Evolutionary conservation across 2,113 vertebrate species (phyloP), one percentile per base, ranked within the genome.

Genomic region (Myotis lucifugus): DNA sequence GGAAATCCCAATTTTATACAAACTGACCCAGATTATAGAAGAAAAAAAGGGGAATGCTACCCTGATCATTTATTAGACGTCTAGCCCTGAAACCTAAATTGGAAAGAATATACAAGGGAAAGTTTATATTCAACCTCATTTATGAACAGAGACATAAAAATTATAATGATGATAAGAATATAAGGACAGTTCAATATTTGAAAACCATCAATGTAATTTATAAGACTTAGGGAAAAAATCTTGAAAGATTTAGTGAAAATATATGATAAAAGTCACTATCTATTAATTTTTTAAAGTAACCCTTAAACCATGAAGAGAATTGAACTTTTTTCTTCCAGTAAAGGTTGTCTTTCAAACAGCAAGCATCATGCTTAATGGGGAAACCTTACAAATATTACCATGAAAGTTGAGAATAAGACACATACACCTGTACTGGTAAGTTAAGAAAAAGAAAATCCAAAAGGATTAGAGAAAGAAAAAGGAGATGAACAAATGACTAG

Each of bases 181-280:
- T 88, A 78, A 72, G 32, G 12, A 83, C 83, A 72, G 67, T n/a
- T 95, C 29, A 90, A 0, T 91, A 82, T 94, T 90, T 74, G 66
- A 86, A 88, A 91, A 81, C 48, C 50, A 29, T 72, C n/a, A n/a
- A 8, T 72, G 11, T 90, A 86, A 50, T 40, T 89, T 89, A 46
- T 50, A 56, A 82, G 25, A 76, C 78, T 88, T 74, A 82, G 76
- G 72, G 14, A 48, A 92, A 84, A 40, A 8, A 50, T 83, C 18
- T 73, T 76, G 37, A n/a, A 78, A 84, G 66, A 70, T 52, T 66
- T 81, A 79, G 21, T 54, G 69, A 77, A 86, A 90, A 17, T 25
- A 9, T 86, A 59, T 82, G 48, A 46, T 91, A 89, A 85, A 74
- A 93, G 13, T 92, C 37, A 88, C 2, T 90, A 69, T 15, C 27